Conservation (phyloP, 1,140 invertebrate species). For the Brachionus paranguensis region DNA sequence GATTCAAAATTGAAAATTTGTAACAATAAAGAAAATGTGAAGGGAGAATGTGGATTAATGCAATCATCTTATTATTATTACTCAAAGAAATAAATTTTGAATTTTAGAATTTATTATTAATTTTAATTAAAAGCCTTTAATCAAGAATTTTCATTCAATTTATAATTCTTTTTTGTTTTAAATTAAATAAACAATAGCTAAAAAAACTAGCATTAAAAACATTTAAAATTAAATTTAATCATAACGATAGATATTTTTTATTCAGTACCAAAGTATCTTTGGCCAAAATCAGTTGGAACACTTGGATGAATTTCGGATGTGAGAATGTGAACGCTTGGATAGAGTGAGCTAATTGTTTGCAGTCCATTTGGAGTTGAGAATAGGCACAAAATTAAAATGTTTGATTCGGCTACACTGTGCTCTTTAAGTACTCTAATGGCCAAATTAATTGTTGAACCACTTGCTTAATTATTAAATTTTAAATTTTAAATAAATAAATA, state of each 20-base stretch:
- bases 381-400: conserved; percentile 88
- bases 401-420: conserved; percentile 82
- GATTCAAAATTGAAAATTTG: conserved; percentile 21
- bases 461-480: conserved; percentile 56
- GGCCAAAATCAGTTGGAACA: conserved; percentile 36
- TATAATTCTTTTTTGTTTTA: not conserved
- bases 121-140: not conserved
- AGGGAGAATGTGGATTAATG: not conserved
- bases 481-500: too few relatives aligned
- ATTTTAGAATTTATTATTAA: not conserved
- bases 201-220: not conserved
- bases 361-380: conserved; percentile 77
- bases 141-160: not conserved
- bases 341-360: not conserved
- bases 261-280: conserved; percentile 40
- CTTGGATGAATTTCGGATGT: conserved; percentile 14
- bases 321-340: conserved; percentile 9
- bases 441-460: conserved; percentile 88
- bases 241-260: not conserved
- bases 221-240: not conserved
- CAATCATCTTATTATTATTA: not conserved
- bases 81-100: not conserved
- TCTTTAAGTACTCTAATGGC: conserved; percentile 86
- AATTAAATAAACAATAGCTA: not conserved
- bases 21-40: not conserved